A percentile compares a stretch with the other conserved stretches of the same genome.
These are phyloP conservation scores for Beroe forskalii DNA, from an alignment of 37 sponge, comb jelly and placozoan genomes.

Conservation along the genomic window DNA sequence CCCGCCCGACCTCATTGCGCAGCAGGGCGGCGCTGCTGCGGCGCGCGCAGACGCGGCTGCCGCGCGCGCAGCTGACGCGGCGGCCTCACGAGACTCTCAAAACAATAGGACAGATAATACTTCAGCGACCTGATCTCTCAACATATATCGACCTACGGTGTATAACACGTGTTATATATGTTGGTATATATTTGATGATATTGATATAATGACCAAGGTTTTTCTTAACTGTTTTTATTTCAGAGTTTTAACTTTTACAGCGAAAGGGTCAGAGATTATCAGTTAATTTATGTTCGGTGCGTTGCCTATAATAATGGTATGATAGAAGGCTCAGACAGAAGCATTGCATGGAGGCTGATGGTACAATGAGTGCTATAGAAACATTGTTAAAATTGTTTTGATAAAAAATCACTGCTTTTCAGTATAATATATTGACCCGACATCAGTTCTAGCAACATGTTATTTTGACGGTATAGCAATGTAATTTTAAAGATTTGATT, in stretches of 20 bases:
- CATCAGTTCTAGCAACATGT: too few species aligned
- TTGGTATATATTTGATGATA: not conserved
- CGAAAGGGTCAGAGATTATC: not conserved
- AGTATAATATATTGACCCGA: too few species aligned
- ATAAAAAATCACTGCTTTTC: not conserved
- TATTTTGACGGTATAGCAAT: too few species aligned
- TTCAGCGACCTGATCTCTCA: slow-evolving; percentile 38
- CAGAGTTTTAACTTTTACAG: slow-evolving; percentile 65
- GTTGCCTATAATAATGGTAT: not conserved
- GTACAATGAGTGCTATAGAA: too few species aligned
- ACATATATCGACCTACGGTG: too few species aligned
- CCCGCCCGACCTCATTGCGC: slow-evolving; percentile 14
- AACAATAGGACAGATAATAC: slow-evolving; percentile 25
- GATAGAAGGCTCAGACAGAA: too few species aligned
- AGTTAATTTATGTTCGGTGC: not conserved
- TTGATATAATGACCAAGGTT: not conserved
- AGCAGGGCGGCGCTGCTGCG: not conserved
- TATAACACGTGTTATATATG: too few species aligned
- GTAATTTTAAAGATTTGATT: too few species aligned
- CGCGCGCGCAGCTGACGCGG: not conserved
- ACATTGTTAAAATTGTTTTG: not conserved
- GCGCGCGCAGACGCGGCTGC: not conserved
- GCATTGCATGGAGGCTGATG: not conserved
- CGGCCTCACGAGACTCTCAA: not conserved
- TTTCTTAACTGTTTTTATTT: slow-evolving; percentile 66